These are phyloP conservation scores for Pachydiplax longipennis DNA, from an alignment of 2,888 invertebrate species.

Conservation along the genomic window DNA sequence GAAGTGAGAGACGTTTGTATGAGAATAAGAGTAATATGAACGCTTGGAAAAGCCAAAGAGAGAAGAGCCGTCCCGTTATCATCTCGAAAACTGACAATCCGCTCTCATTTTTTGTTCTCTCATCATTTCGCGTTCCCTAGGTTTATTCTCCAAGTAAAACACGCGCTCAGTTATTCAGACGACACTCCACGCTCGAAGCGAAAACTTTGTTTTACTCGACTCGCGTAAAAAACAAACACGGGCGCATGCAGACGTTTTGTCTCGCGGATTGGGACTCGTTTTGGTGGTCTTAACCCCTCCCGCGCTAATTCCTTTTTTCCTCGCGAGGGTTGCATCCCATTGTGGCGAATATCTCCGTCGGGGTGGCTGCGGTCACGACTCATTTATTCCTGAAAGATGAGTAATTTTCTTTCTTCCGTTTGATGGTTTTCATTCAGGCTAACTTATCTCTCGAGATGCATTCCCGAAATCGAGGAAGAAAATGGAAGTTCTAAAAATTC, in stretches of 20 bases:
- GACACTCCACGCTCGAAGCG: not conserved
- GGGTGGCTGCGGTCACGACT: too few relatives aligned
- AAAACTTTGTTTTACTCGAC: not conserved
- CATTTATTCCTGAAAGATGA: too few relatives aligned
- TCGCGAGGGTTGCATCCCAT: too few relatives aligned
- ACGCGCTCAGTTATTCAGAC: not conserved
- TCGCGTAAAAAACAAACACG: not conserved
- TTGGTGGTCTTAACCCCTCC: not conserved
- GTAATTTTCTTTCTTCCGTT: too few relatives aligned
- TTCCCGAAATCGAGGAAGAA: too few relatives aligned
- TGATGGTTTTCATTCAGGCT: too few relatives aligned
- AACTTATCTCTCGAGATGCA: too few relatives aligned
- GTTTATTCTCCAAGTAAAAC: not conserved
- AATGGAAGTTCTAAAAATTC: too few relatives aligned
- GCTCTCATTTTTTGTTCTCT: not conserved
- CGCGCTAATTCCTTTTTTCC: not conserved
- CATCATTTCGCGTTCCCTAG: not conserved
- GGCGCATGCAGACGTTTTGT: not conserved
- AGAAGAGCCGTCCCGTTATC: not conserved
- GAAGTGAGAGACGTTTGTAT: too few relatives aligned
- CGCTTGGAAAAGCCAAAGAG: not conserved
- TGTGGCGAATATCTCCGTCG: too few relatives aligned
- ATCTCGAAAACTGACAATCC: not conserved
- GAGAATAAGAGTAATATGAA: too few relatives aligned
- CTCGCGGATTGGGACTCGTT: not conserved